A percentile compares a stretch with the other conserved stretches of the same genome.
Evolutionary conservation across 2,888 invertebrate species (phyloP).

Genomic region (Mamestra brassicae): DNA sequence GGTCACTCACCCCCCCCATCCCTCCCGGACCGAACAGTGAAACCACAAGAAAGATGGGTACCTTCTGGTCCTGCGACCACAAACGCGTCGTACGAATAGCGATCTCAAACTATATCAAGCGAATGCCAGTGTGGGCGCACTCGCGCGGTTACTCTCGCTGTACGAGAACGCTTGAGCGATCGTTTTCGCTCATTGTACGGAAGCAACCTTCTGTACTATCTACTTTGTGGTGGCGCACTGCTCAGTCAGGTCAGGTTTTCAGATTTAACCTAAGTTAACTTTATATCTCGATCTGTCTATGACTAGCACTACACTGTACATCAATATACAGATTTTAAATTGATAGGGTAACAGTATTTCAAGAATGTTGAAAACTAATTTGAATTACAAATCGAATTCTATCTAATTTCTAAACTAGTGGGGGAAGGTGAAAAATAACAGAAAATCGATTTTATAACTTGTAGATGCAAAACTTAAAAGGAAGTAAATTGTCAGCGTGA

Average conservation of each 20-base stretch:
- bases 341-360: conserved; percentile 1
- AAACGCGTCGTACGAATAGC: too few relatives aligned
- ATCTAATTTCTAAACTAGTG: conserved; percentile 64
- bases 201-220: not conserved
- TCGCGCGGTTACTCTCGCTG: too few relatives aligned
- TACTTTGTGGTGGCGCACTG: conserved; percentile 11
- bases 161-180: too few relatives aligned
- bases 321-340: conserved; percentile 43
- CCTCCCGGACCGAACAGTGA: not conserved
- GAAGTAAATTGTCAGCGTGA: conserved; percentile 37
- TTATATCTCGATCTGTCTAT: conserved; percentile 35
- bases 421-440: conserved; percentile 63
- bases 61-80: too few relatives aligned
- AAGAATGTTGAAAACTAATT: conserved; percentile 27
- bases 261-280: not conserved
- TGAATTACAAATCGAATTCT: conserved; percentile 23
- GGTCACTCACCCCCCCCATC: conserved; percentile 7
- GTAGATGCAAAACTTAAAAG: conserved; percentile 43
- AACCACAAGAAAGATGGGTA: not conserved
- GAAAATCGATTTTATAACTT: conserved; percentile 36
- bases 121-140: too few relatives aligned
- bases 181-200: not conserved
- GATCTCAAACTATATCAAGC: too few relatives aligned
- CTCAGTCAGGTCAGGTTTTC: conserved; percentile 13
- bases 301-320: conserved; percentile 61